phyloP scores from a whole-genome alignment of 1,140 invertebrate species.

The Orchestia grillus region DNA sequence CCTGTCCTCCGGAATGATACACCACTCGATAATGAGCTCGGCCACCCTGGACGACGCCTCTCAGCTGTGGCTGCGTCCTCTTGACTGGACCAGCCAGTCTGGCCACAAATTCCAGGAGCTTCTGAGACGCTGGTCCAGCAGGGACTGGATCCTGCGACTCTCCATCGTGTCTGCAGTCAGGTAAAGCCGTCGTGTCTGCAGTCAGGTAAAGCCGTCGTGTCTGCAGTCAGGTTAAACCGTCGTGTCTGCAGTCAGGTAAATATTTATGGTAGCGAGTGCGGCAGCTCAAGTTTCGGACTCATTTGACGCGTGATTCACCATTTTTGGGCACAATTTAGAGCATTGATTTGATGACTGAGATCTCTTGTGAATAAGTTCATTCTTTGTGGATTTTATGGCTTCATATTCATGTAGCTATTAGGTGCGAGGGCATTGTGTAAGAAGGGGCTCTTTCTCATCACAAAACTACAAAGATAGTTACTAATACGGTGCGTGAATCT shows the following conservation, averaged over 20 bases:
- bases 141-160: constrained; percentile 8
- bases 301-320: neutral
- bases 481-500: neutral
- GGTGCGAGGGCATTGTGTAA: neutral
- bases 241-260: neutral
- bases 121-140: constrained; percentile 58
- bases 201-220: neutral
- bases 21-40: neutral
- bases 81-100: neutral
- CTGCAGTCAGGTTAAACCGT: neutral
- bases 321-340: neutral
- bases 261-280: no score
- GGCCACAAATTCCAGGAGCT: neutral
- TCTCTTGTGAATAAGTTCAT: neutral
- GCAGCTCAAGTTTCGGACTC: no score
- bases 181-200: neutral
- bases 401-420: neutral
- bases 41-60: neutral
- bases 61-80: neutral
- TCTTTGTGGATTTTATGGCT: neutral
- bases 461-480: neutral
- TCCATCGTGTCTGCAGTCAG: neutral
- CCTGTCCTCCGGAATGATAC: neutral
- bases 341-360: neutral
- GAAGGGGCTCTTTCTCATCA: neutral